Evolutionary conservation across 2,888 invertebrate species (phyloP).

Genomic region (Cactoblastis cactorum): DNA sequence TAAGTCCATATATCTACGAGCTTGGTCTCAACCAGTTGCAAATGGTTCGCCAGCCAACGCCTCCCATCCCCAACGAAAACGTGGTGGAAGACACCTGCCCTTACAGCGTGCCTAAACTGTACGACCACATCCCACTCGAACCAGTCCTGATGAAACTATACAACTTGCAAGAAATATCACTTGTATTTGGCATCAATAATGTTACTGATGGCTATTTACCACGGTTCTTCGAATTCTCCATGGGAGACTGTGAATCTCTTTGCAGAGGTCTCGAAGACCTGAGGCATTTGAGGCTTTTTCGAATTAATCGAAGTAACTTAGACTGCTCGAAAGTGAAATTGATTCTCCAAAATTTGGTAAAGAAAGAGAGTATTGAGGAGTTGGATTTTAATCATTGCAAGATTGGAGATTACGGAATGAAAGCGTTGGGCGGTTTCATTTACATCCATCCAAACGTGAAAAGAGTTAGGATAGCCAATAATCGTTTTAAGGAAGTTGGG

Average conservation of each 20-base stretch:
- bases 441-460: constrained; percentile 65
- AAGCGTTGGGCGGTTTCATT: constrained; percentile 81
- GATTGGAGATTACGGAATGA: constrained; percentile 81
- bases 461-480: constrained; percentile 75
- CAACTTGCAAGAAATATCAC: constrained; percentile 72
- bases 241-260: constrained; percentile 78
- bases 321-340: constrained; percentile 79
- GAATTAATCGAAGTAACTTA: constrained; percentile 80
- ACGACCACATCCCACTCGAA: constrained; percentile 80
- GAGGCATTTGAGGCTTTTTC: constrained; percentile 66
- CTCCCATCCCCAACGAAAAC: constrained; percentile 43
- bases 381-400: constrained; percentile 83
- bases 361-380: constrained; percentile 74
- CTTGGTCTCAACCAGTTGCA: constrained; percentile 74
- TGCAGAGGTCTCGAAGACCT: constrained; percentile 73
- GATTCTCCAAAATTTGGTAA: constrained; percentile 74
- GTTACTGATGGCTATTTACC: constrained; percentile 75
- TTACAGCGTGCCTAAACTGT: constrained; percentile 58
- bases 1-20: constrained; percentile 72
- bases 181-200: constrained; percentile 64
- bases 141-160: constrained; percentile 72
- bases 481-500: constrained; percentile 75
- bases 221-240: constrained; percentile 81
- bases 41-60: constrained; percentile 72
- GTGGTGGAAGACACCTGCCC: constrained; percentile 55